Base-by-base conservation (phyloP, 2,888 invertebrate genomes). In the Metopia argyrocephala region DNA sequence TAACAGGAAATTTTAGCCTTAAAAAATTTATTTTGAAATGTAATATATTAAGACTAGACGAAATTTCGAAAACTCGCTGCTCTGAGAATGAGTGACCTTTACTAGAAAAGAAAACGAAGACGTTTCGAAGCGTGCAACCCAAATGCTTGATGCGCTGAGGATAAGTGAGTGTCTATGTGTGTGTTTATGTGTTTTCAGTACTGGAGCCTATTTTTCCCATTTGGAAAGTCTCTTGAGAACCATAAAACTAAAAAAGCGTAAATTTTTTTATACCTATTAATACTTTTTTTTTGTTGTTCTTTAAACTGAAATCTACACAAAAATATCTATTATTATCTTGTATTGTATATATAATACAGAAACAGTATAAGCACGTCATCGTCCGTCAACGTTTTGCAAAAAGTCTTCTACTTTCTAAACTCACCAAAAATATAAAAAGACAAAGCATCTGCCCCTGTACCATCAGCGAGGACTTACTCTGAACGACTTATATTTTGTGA, bases 301-400 rank as follows among this genome's bases (percentile, higher is more conserved):
- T 65, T 46, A 50, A 76, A 38, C 64, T 66, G 52, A 69, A 78
- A 78, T 65, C 76, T 81, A 78, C 73, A 76, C 68, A 74, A 81
- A 78, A 38, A 74, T 78, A 66, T 78, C 74, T 81, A 62, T 81
- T 81, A 81, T 81, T 81, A 56, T 81, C 61, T 81, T 75, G 74
- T 81, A 74, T 78, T 81, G 76, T 80, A 78, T 78, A 38, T 38
- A 70, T 66, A 81, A 81, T 78, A 81, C 81, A 81, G 81, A 81
- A 61, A 27, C 71, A n/a, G 66, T 46, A 15, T 21, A 69, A 64
- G 78, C 78, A 78, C 74, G 59, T 66, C 81, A 81, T 23, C 81
- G 78, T 78, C 74, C 69, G 69, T 57, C 70, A 59, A 74, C 74
- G 65, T 76, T 73, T 50, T 71, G 46, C 61, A 75, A 27, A 15